phyloP scores from a whole-genome alignment of 2,797 vertebrate genomes.

The Agapornis canus region DNA sequence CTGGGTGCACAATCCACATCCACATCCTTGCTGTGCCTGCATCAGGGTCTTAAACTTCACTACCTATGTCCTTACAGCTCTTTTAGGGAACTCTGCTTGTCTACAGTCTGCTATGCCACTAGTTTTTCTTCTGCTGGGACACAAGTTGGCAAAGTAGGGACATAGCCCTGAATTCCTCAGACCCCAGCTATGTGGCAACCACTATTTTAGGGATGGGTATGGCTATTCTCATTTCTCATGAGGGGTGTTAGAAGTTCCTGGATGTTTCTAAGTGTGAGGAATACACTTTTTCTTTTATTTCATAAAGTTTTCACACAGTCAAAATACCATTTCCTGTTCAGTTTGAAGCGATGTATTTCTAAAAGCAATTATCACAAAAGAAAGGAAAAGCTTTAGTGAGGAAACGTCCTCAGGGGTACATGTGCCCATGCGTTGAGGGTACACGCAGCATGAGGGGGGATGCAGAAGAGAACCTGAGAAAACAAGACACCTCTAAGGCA shows the following conservation, averaged over 20 bases:
- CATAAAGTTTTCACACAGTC: not conserved
- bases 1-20: not conserved
- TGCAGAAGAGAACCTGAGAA: not conserved
- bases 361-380: not conserved
- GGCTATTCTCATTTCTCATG: not conserved
- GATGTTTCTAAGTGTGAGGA: not conserved
- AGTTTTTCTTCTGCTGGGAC: not conserved
- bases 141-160: not conserved
- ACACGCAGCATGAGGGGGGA: not conserved
- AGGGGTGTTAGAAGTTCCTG: not conserved
- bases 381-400: not conserved
- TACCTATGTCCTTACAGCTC: not conserved
- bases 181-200: not conserved
- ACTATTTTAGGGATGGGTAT: not conserved
- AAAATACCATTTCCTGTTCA: not conserved
- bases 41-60: not conserved
- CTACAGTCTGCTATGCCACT: not conserved
- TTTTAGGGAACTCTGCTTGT: not conserved
- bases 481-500: not conserved
- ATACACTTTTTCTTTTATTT: not conserved
- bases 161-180: not conserved
- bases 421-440: not conserved
- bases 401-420: not conserved
- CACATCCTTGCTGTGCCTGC: not conserved
- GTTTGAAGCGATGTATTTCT: not conserved